Conservation (phyloP, 2,888 invertebrate genomes). For the Alsophila aescularia region DNA sequence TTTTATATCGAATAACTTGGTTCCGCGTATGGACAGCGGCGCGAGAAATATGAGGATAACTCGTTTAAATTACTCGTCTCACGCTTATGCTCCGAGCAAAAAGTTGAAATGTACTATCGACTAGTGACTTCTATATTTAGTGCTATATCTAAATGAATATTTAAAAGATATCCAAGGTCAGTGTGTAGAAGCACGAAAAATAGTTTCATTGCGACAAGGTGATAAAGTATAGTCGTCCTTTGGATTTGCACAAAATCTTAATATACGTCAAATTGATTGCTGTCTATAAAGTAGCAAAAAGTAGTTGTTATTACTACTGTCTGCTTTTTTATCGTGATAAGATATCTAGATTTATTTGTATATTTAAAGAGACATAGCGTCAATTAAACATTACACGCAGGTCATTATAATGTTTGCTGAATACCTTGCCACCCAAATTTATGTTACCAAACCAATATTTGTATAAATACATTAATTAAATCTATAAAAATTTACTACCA, state of each 20-base stretch:
- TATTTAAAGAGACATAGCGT: conserved; percentile 10
- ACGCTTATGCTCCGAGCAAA: conserved; percentile 19
- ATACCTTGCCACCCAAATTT: conserved; percentile 2
- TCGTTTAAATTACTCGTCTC: conserved; percentile 29
- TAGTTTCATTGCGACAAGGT: conserved; percentile 10
- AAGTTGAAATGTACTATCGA: conserved; percentile 14
- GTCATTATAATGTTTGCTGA: conserved; percentile 20
- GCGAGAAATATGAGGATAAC: conserved; percentile 27
- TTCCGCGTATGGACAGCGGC: conserved; percentile 31
- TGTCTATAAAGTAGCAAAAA: conserved; percentile 26
- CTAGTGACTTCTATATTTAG: conserved; percentile 4
- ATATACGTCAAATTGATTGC: conserved; percentile 19
- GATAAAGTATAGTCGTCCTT: not conserved
- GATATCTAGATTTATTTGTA: conserved; percentile 31
- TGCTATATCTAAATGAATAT: conserved; percentile 7
- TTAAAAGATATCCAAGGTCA: not conserved
- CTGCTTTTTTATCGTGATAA: conserved; percentile 21
- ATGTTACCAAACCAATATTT: conserved; percentile 9
- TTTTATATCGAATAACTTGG: conserved; percentile 29
- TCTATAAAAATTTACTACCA: conserved; percentile 15
- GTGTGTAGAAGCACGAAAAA: not conserved
- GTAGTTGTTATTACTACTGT: conserved; percentile 27
- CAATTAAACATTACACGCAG: conserved; percentile 27
- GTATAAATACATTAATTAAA: conserved; percentile 15
- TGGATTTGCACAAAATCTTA: conserved; percentile 3